Evolutionary conservation across 2,888 invertebrate genomes (phyloP).

Genomic region (Patella depressa): DNA sequence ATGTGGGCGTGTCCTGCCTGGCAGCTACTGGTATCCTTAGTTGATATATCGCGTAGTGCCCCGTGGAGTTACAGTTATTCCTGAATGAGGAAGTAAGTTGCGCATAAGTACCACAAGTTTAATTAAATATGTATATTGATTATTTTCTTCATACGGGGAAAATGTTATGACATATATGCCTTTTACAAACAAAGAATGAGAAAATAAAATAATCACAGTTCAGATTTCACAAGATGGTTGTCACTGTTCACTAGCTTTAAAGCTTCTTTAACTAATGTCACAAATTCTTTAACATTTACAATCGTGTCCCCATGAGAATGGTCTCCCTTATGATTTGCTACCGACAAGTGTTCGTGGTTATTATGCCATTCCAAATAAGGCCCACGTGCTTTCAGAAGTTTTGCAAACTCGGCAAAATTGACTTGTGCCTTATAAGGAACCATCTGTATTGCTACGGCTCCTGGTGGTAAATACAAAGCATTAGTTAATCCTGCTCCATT

Average conservation of each 20-base stretch:
- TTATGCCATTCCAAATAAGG: conserved; percentile 48
- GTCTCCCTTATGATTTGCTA: conserved; percentile 12
- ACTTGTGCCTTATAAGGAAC: conserved; percentile 51
- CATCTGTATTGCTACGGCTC: conserved; percentile 54
- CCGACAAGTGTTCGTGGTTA: conserved; percentile 21
- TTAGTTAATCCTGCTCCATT: conserved; percentile 63
- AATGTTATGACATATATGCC: too few species aligned
- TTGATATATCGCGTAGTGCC: too few species aligned
- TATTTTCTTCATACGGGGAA: too few species aligned
- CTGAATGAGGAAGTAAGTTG: too few species aligned
- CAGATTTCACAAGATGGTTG: conserved; percentile 14
- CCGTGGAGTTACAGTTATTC: too few species aligned
- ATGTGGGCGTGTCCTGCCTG: too few species aligned
- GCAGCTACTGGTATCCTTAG: too few species aligned
- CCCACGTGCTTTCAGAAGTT: conserved; percentile 33
- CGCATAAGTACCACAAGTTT: too few species aligned
- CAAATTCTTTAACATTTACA: conserved; percentile 40
- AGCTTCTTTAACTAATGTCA: conserved; percentile 31
- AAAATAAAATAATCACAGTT: conserved; percentile 15
- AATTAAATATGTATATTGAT: too few species aligned
- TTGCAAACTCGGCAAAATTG: conserved; percentile 35
- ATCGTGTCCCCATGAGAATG: conserved; percentile 31
- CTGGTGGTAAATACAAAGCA: conserved; percentile 49
- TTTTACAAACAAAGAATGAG: too few species aligned
- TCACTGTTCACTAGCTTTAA: conserved; percentile 22